Evolutionary conservation across 2,888 invertebrate genomes (phyloP), one percentile per base, ranked within the genome.

Genomic region (Drosophila mayaguana): DNA sequence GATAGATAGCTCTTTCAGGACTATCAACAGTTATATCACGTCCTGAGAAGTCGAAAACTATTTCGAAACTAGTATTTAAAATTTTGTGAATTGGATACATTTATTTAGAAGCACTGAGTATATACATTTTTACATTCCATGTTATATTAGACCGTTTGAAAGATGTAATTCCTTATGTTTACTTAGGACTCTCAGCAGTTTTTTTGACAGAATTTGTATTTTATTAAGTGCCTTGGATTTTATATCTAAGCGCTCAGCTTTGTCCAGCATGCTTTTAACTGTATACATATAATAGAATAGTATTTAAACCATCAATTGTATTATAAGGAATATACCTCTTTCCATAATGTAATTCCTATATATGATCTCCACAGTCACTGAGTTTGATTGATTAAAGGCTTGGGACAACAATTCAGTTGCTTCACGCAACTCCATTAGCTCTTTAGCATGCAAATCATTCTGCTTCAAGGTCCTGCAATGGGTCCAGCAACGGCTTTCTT

Each of bases 201-300:
- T 43, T 50, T 57, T 63, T 8, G 61, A 67, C 14, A 81, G 18
- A 1, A 38, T 3, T 68, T 68, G 72, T 4, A 83, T 43, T 45
- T 46, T 59, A 8, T 38, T 9, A 7, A 69, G 63, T 2, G 28
- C 46, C 12, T 55, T 40, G 0, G 53, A 48, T 25, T 57, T 56
- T 3, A 68, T 25, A 11, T 65, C 51, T 3, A 63, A 34, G 2
- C 45, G 28, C 11, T 81, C 55, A 8, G 63, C 42, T n/a, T 50
- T 38, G 7, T 55, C 32, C 14, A 78, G 20, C n/a, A 83, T 63
- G 2, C 16, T 18, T 45, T 66, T 57, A 12, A 78, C 80, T 80
- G 43, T 80, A 43, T 16, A 51, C 22, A 55, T 9, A 43, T 9
- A 3, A 7, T 2, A 20, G 2, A 48, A 11, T 25, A 22, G 14